A percentile compares a stretch with the other conserved stretches of the same genome.
These are phyloP conservation scores for Thunnus albacares DNA, from an alignment of 2,797 vertebrate genomes.

Conservation along the genomic window DNA sequence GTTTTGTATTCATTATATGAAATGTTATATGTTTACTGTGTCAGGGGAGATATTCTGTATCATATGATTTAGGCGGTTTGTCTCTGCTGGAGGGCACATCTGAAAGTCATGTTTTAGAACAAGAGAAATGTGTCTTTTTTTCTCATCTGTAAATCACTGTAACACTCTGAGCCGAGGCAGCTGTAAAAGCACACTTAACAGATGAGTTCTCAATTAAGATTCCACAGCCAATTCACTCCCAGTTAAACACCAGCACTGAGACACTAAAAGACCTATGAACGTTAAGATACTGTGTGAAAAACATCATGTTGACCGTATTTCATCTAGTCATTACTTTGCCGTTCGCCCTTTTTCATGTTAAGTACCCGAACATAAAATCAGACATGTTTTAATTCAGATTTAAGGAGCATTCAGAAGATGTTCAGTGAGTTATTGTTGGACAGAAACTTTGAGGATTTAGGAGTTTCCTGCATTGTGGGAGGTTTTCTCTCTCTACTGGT, in stretches of 20 bases:
- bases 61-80: slow-evolving; percentile 5
- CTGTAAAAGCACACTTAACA: slow-evolving; percentile 46
- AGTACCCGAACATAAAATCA: slow-evolving; percentile 18
- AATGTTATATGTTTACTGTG: neutral
- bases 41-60: neutral
- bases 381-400: slow-evolving; percentile 36
- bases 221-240: slow-evolving; percentile 32
- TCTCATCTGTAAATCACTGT: slow-evolving; percentile 40
- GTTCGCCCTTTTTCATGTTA: neutral
- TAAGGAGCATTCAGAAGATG: slow-evolving; percentile 35
- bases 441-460: slow-evolving; percentile 36
- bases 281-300: slow-evolving; percentile 28
- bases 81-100: slow-evolving; percentile 23
- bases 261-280: slow-evolving; percentile 20
- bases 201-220: slow-evolving; percentile 51
- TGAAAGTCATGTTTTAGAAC: slow-evolving; percentile 16
- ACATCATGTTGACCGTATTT: slow-evolving; percentile 24
- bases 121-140: slow-evolving; percentile 11
- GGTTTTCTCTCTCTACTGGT: slow-evolving; percentile 46
- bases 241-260: slow-evolving; percentile 24
- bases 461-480: slow-evolving; percentile 42
- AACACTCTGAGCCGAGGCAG: slow-evolving; percentile 25
- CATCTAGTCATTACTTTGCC: slow-evolving; percentile 19
- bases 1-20: neutral
- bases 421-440: slow-evolving; percentile 30